Evolutionary conservation across 2,797 vertebrate species (phyloP).

Genomic region (Tangara arthus): DNA sequence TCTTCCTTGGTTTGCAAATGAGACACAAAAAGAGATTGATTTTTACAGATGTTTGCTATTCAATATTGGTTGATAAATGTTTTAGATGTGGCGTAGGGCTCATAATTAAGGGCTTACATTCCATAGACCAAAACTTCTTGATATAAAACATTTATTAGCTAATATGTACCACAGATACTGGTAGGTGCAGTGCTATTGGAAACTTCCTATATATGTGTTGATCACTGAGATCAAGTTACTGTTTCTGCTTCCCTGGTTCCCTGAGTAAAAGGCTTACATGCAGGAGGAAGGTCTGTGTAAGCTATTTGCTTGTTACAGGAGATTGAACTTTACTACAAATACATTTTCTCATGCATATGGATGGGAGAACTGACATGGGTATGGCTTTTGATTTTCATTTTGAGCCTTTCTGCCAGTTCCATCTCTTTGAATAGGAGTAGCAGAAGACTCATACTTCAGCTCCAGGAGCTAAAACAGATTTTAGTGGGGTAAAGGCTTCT

Average conservation of each 20-base stretch:
- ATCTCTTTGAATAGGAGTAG: neutral
- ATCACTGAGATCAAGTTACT: neutral
- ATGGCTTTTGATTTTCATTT: slow-evolving; percentile 1
- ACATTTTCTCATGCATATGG: neutral
- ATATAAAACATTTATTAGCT: slow-evolving; percentile 1
- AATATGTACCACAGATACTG: neutral
- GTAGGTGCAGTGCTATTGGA: neutral
- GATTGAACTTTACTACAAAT: slow-evolving; percentile 14
- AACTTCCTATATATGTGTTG: neutral
- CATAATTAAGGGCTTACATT: slow-evolving; percentile 32
- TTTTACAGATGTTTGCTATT: slow-evolving; percentile 49
- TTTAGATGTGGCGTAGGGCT: slow-evolving; percentile 11
- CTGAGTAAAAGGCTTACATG: neutral
- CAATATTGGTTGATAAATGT: slow-evolving; percentile 50
- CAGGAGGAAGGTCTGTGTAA: slow-evolving; percentile 18
- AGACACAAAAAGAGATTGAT: slow-evolving; percentile 34
- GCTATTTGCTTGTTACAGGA: slow-evolving; percentile 25
- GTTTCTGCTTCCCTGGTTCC: neutral
- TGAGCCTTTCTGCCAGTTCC: neutral
- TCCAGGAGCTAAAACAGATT: neutral
- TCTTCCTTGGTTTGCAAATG: slow-evolving; percentile 26
- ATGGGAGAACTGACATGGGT: neutral
- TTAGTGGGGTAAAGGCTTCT: neutral
- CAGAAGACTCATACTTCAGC: neutral
- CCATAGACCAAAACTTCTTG: neutral